A percentile compares a stretch with the other conserved stretches of the same genome.
Evolutionary conservation across 2,888 invertebrate genomes (phyloP).

Genomic region (Mesochorus sp.): DNA sequence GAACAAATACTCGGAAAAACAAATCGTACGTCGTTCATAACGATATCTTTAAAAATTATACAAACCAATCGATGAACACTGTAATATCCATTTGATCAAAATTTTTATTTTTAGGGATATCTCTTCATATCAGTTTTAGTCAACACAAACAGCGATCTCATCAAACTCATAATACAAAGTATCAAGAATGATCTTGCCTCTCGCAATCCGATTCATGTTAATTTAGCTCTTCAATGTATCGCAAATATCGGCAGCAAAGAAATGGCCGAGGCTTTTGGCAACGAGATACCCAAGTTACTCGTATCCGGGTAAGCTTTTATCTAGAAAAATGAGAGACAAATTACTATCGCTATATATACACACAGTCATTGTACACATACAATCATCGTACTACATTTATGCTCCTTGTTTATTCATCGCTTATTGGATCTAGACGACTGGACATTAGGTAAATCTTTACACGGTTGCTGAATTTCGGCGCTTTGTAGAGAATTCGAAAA

Average conservation of each 20-base stretch:
- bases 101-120: constrained; percentile 90
- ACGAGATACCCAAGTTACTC: constrained; percentile 98
- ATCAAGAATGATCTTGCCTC: constrained; percentile 99
- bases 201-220: constrained; percentile 98
- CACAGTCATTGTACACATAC: constrained; percentile 35
- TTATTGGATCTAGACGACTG: constrained; percentile 68
- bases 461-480: constrained; percentile 36
- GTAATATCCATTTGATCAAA: background rate
- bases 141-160: constrained; percentile 99
- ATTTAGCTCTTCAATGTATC: constrained; percentile 99
- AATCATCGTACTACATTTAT: constrained; percentile 49
- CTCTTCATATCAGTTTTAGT: constrained; percentile 99
- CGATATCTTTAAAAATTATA: background rate
- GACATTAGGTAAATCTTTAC: constrained; percentile 68
- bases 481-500: constrained; percentile 37
- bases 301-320: constrained; percentile 92
- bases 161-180: constrained; percentile 99
- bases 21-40: constrained; percentile 90
- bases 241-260: constrained; percentile 99
- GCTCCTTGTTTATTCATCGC: constrained; percentile 57
- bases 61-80: background rate
- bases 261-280: constrained; percentile 99
- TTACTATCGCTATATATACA: constrained; percentile 23
- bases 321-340: background rate
- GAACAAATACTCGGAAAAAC: constrained; percentile 99